Evolutionary conservation across 1,140 invertebrate genomes (phyloP), one percentile per base, ranked within the genome.

Genomic region (Lordiphosa clarofinis): DNA sequence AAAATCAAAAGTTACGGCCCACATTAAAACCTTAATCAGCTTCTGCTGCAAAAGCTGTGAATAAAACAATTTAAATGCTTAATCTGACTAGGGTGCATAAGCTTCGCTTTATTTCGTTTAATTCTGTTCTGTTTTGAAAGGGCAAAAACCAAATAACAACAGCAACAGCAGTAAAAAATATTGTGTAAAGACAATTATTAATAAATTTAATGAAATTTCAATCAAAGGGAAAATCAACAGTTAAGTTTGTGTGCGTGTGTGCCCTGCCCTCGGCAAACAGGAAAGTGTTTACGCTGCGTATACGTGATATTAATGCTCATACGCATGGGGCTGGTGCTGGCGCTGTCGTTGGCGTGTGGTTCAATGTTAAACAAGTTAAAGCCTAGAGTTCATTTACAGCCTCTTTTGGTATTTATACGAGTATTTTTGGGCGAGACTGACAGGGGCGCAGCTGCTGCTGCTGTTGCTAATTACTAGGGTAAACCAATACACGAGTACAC

Each of bases 301-400:
- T 66, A 65, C 53, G 63, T 65, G 63, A 66, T 65, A 50, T 44
- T 65, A 56, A 35, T 54, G 61, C 61, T 57, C 61, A 66, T 66
- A 65, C 63, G 63, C 63, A 66, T 65, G 39, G 52, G 19, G 58
- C 43, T 40, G 56, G n/a, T n/a, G n/a, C n/a, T n/a, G n/a, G n/a
- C n/a, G n/a, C n/a, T n/a, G 19, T 15, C 38, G 50, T 42, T 57
- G 62, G 21, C 61, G 15, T 44, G 52, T n/a, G 19, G 42, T 39
- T 64, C 62, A 65, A 65, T 64, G 62, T 65, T 28, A 28, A 28
- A 28, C 62, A 64, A 11, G 4, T 19, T 12, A 37, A 13, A 28
- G 24, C 24, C 19, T 61, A 55, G 62, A 65, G 59, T 65, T 65
- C 62, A 52, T 64, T 56, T 65, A 56, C 62, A 63, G 36, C 59